Conservation (phyloP, 2,888 invertebrate genomes). For the Erannis defoliaria region DNA sequence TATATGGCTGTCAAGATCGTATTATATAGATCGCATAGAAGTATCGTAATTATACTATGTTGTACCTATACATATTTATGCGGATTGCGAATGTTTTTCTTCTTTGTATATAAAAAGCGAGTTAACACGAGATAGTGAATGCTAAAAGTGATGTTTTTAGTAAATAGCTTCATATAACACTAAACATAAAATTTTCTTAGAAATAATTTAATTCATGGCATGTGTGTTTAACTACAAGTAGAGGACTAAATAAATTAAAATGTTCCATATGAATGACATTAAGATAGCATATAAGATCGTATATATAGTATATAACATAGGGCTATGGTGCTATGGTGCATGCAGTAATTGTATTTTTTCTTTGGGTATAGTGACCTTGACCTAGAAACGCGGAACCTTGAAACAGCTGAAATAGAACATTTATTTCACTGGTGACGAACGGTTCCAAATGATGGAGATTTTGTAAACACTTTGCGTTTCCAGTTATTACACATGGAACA, state of each 20-base stretch:
- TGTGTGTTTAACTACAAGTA: background rate
- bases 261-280: no score
- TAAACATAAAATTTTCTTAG: background rate
- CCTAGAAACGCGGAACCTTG: conserved; percentile 59
- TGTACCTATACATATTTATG: background rate
- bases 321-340: background rate
- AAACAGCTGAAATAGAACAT: conserved; percentile 37
- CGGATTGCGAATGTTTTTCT: background rate
- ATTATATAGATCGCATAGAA: no score
- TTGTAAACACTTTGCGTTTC: conserved; percentile 1
- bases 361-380: conserved; percentile 64
- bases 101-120: background rate
- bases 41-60: background rate
- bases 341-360: conserved; percentile 20
- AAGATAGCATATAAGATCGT: no score
- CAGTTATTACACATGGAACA: background rate
- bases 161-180: background rate
- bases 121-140: background rate
- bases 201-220: no score
- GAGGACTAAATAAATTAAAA: no score
- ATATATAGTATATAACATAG: no score
- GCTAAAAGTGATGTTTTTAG: no score
- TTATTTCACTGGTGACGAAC: conserved; percentile 27
- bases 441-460: conserved; percentile 10
- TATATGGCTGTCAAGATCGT: no score